Base-by-base conservation (phyloP, 2,888 invertebrate species). In the Chrysolina americana region DNA sequence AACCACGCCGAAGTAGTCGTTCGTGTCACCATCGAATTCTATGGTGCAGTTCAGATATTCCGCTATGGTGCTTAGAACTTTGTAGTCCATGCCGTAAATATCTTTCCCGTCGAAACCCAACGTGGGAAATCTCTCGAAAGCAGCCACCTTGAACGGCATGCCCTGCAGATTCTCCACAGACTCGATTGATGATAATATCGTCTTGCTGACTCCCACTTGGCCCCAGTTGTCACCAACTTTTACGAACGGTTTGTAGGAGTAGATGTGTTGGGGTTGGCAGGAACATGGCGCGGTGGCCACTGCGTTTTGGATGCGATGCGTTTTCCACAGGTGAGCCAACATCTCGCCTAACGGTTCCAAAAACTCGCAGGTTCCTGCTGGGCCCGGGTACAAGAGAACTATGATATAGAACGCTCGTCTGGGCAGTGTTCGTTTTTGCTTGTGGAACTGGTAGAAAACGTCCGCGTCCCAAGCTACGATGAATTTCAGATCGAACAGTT, bases 31-130 rank as follows among this genome's bases (percentile, higher is more conserved):
- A n/a, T 74, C 69, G 6, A 80, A 21, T 6, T 72, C 11, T 21
- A 85, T 78, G 2, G 71, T 68, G 71, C 89, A 89, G 78, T 89
- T 89, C 80, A 89, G 79, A 28, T 78, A 73, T 70, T 82, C 80
- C 0, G 87, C 81, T 9, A 89, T 56, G 19, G 85, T 85, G 0
- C 81, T 80, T 66, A 88, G 72, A 5, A 88, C 76, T 2, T 84
- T 78, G 2, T 87, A 88, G 74, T 89, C 89, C 1, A 86, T 76
- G 2, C 88, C 89, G 62, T 82, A 83, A 23, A n/a, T 1, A 0
- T 9, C 5, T 13, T 59, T 15, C 6, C 28, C 59, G 8, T 23
- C 10, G 28, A 59, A 59, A 13, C 4, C 17, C 0, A 36, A 8
- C 3, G 28, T 28, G 23, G 28, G 28, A 28, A 59, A 23, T 28